Evolutionary conservation across 92 coral and sea anemone genomes (phyloP), one percentile per base, ranked within the genome.

Genomic region (Anthopleura xanthogrammica): DNA sequence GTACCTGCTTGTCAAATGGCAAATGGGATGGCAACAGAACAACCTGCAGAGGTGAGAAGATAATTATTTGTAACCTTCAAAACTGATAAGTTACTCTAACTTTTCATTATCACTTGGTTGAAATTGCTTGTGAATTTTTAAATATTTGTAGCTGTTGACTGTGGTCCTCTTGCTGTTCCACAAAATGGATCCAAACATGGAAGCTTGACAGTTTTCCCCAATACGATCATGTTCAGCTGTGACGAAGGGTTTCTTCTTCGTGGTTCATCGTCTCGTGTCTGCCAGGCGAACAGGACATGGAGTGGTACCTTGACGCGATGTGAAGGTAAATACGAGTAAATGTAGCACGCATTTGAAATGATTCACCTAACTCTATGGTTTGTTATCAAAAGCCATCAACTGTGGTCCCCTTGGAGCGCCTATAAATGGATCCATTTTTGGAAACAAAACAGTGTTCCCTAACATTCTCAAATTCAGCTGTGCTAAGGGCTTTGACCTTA

Each of bases 1-100:
- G 92, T 52, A 79, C 29, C 0, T 94, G 98, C 48, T 87, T 82
- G 83, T 77, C 93, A 22, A 84, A 86, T 46, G 92, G 92, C 10
- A 87, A 65, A 19, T 94, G 98, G 98, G 91, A 90, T 23, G 95
- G 98, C 1, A 50, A 46, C 50, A 46, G 50, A 5, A 46, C 50
- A 5, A 46, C 50, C 50, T 46, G 50, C 50, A 4, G 50, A 46
- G 50, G 50, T 46, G 5, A 46, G 50, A 5, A 46, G 9, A 46
- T 5, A 5, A 46, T 5, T 46, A 46, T 46, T 5, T 3, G 50
- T 46, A 46, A 3, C 50, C 7, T 29, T 1, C 0, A 29, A 46
- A 46, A 5, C 0, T 2, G 9, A 5, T 46, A 46, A 0, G 50
- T 46, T 46, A 46, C 9, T 46, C 50, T 46, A 2, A 46, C 0